phyloP scores from a whole-genome alignment of 1,140 invertebrate species.

The Cotesia vestalis region DNA sequence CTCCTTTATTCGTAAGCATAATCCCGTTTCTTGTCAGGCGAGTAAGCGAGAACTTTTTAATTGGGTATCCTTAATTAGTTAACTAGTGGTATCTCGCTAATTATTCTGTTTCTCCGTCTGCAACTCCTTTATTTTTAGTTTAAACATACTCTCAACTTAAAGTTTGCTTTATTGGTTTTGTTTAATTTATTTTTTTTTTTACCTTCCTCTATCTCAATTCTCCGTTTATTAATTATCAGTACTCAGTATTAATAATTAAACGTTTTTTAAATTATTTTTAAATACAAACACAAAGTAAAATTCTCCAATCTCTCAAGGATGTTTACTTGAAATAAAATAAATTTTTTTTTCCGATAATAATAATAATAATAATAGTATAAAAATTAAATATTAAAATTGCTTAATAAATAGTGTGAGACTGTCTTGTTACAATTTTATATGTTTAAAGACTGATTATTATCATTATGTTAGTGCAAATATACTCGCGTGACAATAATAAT shows the following conservation, averaged over 20 bases:
- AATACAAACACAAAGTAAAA: no score
- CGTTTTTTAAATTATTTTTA: background rate
- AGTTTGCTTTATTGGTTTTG: background rate
- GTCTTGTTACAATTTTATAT: background rate
- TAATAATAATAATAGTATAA: no score
- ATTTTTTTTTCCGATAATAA: no score
- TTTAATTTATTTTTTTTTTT: conserved; percentile 7
- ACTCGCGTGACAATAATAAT: conserved; percentile 41
- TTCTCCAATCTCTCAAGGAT: no score
- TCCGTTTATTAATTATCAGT: no score
- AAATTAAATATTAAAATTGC: no score
- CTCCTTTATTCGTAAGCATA: conserved; percentile 21
- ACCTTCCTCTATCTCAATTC: no score
- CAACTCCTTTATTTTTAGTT: conserved; percentile 24
- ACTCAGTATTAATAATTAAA: conserved; percentile 2
- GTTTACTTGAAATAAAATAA: no score
- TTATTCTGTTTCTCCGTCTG: conserved; percentile 58
- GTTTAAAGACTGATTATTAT: conserved; percentile 28
- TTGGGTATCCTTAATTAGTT: conserved; percentile 65
- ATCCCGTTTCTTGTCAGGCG: conserved; percentile 30
- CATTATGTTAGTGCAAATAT: conserved; percentile 1
- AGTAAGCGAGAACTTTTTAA: conserved; percentile 63
- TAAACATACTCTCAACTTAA: background rate
- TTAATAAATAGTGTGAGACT: background rate
- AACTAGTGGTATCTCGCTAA: conserved; percentile 60